Evolutionary conservation across 2,888 invertebrate species (phyloP).

Genomic region (Encarsia formosa): DNA sequence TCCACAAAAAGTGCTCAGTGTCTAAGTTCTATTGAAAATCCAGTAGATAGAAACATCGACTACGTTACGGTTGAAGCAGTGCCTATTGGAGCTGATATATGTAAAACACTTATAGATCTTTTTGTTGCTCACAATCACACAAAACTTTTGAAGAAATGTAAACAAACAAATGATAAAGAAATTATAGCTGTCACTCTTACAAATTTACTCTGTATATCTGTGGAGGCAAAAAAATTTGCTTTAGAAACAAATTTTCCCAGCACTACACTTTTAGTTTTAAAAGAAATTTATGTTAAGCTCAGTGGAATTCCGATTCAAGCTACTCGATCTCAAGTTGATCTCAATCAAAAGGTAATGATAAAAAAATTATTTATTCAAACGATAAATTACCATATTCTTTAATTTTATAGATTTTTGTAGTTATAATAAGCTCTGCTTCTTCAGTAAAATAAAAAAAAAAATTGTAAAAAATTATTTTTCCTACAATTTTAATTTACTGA

Average conservation of each 20-base stretch:
- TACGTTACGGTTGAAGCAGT: conserved; percentile 11
- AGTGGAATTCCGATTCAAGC: conserved; percentile 54
- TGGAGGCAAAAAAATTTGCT: conserved; percentile 52
- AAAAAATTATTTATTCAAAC: too few relatives aligned
- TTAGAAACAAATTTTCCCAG: conserved; percentile 48
- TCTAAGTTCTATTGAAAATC: conserved; percentile 18
- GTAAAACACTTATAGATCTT: conserved; percentile 51
- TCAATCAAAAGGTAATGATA: conserved; percentile 48
- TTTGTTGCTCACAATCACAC: conserved; percentile 51
- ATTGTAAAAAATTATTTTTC: too few relatives aligned
- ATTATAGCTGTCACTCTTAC: conserved; percentile 49
- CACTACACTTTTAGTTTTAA: conserved; percentile 49
- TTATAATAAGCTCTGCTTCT: too few relatives aligned
- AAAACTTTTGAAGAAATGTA: conserved; percentile 39
- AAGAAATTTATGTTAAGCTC: conserved; percentile 51
- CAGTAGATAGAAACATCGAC: conserved; percentile 14
- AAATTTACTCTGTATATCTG: conserved; percentile 52
- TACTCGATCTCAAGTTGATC: conserved; percentile 47
- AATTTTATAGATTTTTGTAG: too few relatives aligned
- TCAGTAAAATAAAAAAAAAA: too few relatives aligned
- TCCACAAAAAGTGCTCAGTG: conserved; percentile 28
- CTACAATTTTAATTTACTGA: conserved; percentile 2
- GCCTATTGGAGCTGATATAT: conserved; percentile 51
- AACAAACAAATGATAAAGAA: conserved; percentile 47
- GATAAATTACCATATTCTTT: too few relatives aligned